These are phyloP conservation scores for Apis mellifera DNA, from an alignment of 1,140 invertebrate genomes.

Conservation along the genomic window Amel_HAv3.1 CM009931.2:15225001-15225500, in stretches of 20 bases:
- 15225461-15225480: too few relatives aligned
- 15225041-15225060: too few relatives aligned
- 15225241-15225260: constrained; percentile 8
- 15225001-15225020: too few relatives aligned
- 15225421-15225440: too few relatives aligned
- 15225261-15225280: constrained; percentile 6
- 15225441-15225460: too few relatives aligned
- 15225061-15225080: too few relatives aligned
- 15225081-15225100: too few relatives aligned
- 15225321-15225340: neutral
- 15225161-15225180: neutral
- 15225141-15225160: neutral
- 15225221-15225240: neutral
- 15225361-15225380: neutral
- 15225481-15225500: too few relatives aligned
- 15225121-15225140: neutral
- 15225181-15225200: neutral
- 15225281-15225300: constrained; percentile 29
- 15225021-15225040: too few relatives aligned
- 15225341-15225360: constrained; percentile 1
- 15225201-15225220: constrained; percentile 15
- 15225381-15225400: neutral
- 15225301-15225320: constrained; percentile 22
- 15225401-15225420: neutral
- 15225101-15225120: too few relatives aligned